These are phyloP conservation scores for Peromyscus leucopus DNA, from an alignment of 2,113 vertebrate species.

Conservation along the genomic window DNA sequence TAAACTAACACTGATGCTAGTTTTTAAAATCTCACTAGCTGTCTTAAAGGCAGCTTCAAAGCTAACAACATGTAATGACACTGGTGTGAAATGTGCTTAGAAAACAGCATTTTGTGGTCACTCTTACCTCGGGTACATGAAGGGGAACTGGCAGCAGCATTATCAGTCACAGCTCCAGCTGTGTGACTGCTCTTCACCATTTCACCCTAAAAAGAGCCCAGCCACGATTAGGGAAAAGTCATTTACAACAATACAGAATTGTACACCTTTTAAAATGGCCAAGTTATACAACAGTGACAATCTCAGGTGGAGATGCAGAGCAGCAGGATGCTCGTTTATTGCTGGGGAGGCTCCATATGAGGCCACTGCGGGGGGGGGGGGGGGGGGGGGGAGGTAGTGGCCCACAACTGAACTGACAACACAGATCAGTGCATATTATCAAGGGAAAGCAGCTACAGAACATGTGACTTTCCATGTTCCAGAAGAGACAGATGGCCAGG, in stretches of 20 bases:
- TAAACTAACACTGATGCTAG: neutral
- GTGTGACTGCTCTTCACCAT: slow-evolving; percentile 61
- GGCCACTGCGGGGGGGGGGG: neutral
- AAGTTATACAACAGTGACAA: neutral
- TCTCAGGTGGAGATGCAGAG: too few species aligned
- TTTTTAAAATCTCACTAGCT: neutral
- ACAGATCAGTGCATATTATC: neutral
- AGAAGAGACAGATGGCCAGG: neutral
- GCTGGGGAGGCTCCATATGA: neutral
- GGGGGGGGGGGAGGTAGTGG: neutral
- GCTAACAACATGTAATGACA: neutral
- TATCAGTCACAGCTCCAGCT: slow-evolving; percentile 48
- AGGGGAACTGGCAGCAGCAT: slow-evolving; percentile 43
- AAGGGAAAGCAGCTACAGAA: neutral
- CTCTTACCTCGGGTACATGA: slow-evolving; percentile 82
- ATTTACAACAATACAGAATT: neutral
- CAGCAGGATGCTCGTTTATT: neutral
- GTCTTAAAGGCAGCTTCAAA: neutral
- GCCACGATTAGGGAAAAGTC: neutral
- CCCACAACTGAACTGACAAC: neutral
- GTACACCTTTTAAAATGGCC: neutral
- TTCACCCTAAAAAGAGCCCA: slow-evolving; percentile 79
- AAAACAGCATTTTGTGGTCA: neutral
- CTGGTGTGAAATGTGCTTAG: slow-evolving; percentile 22
- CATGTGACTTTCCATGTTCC: neutral